Base-by-base conservation (phyloP, 1,140 invertebrate genomes). In the Frieseomelitta varia region DNA sequence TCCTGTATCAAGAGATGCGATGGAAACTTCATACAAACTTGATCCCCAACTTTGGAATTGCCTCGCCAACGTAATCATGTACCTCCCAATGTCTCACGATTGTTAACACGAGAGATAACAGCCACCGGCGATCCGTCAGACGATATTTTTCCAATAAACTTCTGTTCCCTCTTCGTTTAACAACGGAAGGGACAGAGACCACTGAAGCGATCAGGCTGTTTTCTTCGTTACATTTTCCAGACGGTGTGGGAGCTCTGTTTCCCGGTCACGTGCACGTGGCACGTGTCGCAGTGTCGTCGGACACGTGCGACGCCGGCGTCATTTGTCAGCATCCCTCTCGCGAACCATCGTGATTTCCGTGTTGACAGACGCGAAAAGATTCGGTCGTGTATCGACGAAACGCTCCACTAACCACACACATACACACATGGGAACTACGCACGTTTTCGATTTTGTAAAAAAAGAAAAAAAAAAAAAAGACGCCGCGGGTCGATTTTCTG, bases 181-280 rank as follows among this genome's bases (percentile, higher is more conserved):
- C 55, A 4, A n/a, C 27, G 4, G 58, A 58, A 71, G 21, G 53
- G 3, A 30, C 24, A 68, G 27, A 14, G 11, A 8, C 30, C 14
- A 51, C 1, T 27, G 47, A 80, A 77, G 47, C 68, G 69, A 71
- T 75, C 58, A 24, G 71, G 47, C 75, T 73, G 79, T 61, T 86
- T n/a, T 80, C 73, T 80, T 85, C 79, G 78, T 74, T 77, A 86
- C 75, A 85, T 86, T 90, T 90, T 90, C 86, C 86, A 89, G 86
- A 87, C 88, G 88, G 74, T 65, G 73, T 65, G 67, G 77, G 84
- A 67, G 74, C 65, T 82, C 56, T 68, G 73, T 88, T 87, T 85
- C 63, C 78, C 87, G 86, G 85, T 86, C 91, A 88, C 90, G 89
- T 91, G 91, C 81, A 55, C 34, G n/a, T 2, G 86, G 82, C 91